Percentiles rank a stretch among this genome's conserved stretches.
These are phyloP conservation scores for Callosobruchus maculatus DNA, from an alignment of 2,888 invertebrate genomes.

Conservation along the genomic window DNA sequence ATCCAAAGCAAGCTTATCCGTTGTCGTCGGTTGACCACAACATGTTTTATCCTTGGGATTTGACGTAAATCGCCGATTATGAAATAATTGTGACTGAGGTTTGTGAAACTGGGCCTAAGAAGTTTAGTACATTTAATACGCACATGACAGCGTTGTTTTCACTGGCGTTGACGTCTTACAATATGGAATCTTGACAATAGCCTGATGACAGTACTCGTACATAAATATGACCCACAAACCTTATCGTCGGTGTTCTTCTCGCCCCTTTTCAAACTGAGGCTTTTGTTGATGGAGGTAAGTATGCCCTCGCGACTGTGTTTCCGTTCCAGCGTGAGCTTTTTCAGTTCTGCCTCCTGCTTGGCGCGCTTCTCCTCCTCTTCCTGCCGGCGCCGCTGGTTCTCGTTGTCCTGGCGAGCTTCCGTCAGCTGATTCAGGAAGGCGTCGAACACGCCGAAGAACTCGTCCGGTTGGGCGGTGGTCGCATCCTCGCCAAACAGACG, in stretches of 20 bases:
- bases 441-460: constrained; percentile 91
- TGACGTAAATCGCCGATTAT: too few species aligned
- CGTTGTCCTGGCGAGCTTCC: constrained; percentile 86
- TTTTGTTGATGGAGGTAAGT: constrained; percentile 70
- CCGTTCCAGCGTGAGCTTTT: constrained; percentile 82
- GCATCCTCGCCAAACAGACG: constrained; percentile 89
- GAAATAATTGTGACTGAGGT: too few species aligned
- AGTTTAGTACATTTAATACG: too few species aligned
- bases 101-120: too few species aligned
- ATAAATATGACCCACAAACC: neutral
- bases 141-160: too few species aligned
- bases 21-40: too few species aligned
- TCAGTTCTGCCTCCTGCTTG: constrained; percentile 84
- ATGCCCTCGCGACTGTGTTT: constrained; percentile 75
- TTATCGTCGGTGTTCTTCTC: constrained; percentile 15
- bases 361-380: constrained; percentile 89
- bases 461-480: constrained; percentile 80
- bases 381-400: constrained; percentile 74
- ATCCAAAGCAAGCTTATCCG: too few species aligned
- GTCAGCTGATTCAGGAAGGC: constrained; percentile 76
- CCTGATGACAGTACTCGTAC: too few species aligned
- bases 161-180: too few species aligned
- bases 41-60: too few species aligned
- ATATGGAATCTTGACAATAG: too few species aligned
- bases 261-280: constrained; percentile 65